Evolutionary conservation across 2,888 invertebrate genomes (phyloP), one percentile per base, ranked within the genome.

Genomic region (Camponotus fellah): DNA sequence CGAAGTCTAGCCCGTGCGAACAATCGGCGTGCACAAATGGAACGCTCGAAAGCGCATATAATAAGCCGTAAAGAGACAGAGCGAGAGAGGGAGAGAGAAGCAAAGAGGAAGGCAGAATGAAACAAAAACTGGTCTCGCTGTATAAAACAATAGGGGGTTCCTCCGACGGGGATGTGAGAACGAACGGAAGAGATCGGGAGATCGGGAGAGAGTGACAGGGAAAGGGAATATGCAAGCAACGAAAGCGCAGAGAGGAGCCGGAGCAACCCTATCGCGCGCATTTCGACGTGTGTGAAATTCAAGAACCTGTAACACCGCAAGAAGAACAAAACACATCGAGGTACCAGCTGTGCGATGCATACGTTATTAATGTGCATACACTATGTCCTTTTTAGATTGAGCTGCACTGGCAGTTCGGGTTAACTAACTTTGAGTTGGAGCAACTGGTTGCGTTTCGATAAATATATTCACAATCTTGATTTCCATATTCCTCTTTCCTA

Each of bases 41-140:
- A 62, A 58, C 85, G 83, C 68, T 87, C 88, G 92, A 90, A 90
- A 91, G 92, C 91, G 92, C 93, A 92, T 92, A 92, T 94, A 94
- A 94, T 94, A 93, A 94, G 93, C 92, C 86, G 83, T 84, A 75
- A 65, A 60, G 84, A 82, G 85, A 85, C 60, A 74, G 74, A 53
- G n/a, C 49, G 49, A 62, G 72, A 66, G 53, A 21, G 21, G 9
- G 46, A 46, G 43, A 75, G 68, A 68, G 72, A 60, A 43, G 46
- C 85, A 66, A 32, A 68, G 60, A 58, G 58, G 40, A 65, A 74
- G 86, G 85, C 72, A 82, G 90, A 91, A 91, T 90, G 92, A 93
- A 92, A 92, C 92, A 94, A 94, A 94, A 94, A 94, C 94, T 94
- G 93, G 94, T 94, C 94, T 93, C 88, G 92, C 93, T 87, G 90